Evolutionary conservation across 2,797 vertebrate species (phyloP), one percentile per base, ranked within the genome.

Genomic region (Fratercula arctica): DNA sequence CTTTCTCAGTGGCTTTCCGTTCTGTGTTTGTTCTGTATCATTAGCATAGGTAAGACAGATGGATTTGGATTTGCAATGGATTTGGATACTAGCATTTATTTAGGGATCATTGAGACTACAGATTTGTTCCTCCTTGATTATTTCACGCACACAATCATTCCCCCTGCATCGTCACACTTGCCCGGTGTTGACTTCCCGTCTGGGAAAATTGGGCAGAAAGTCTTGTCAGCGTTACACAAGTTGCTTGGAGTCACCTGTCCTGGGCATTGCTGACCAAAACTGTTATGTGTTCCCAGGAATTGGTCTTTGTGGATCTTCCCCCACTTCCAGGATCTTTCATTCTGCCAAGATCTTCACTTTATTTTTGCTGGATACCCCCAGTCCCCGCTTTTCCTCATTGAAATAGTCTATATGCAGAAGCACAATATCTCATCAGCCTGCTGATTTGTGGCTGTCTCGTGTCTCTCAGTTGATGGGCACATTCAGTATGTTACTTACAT

Each of bases 131-230:
- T 67, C 28, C 51, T 41, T 25, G 87, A 24, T 69, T 64, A 33
- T 59, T 90, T 75, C 59, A 61, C 28, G 8, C 16, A 17, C n/a
- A 26, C 10, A 29, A 0, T 63, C 37, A 4, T 87, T 69, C 66
- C 60, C n/a, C n/a, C 56, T 85, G 31, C 56, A 20, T 46, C 0
- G 0, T 21, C 61, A 43, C 18, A 1, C 39, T 61, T 25, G 21
- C 67, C 18, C 48, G 84, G 16, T 51, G 41, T 3, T 64, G 54
- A n/a, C 20, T 92, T 69, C n/a, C 16, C 17, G 13, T 29, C 21
- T 85, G 64, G 56, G 45, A 64, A 51, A 45, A 25, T 4, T 6
- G 24, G 33, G 66, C 28, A 51, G 37, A 17, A 45, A 48, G 19
- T 51, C 16, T 6, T 3, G 5, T 17, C 7, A 17, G 50, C 31